phyloP scores from a whole-genome alignment of 2,888 invertebrate species.

The Dusona sp. region DNA sequence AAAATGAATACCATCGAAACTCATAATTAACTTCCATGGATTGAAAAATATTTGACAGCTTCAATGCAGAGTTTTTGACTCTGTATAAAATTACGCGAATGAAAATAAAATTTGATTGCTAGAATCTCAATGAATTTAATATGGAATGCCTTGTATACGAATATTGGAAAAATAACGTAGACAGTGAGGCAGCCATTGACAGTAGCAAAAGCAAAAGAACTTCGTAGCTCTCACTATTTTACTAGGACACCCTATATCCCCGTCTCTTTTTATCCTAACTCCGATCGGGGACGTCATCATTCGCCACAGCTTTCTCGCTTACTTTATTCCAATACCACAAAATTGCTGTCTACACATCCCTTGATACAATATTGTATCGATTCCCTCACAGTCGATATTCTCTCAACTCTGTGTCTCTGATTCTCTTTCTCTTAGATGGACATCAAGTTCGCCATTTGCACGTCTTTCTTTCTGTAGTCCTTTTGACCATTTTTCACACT shows the following conservation, averaged over 20 bases:
- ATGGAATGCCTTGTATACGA: background rate
- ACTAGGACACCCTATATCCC: slow-evolving; percentile 60
- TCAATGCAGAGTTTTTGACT: background rate
- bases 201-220: slow-evolving; percentile 45
- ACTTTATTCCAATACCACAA: slow-evolving; percentile 65
- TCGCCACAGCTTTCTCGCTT: slow-evolving; percentile 59
- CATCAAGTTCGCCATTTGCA: slow-evolving; percentile 48
- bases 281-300: slow-evolving; percentile 52
- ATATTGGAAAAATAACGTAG: slow-evolving; percentile 27
- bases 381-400: slow-evolving; percentile 51
- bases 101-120: background rate
- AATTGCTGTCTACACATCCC: slow-evolving; percentile 72
- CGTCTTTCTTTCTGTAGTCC: slow-evolving; percentile 14
- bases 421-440: slow-evolving; percentile 38
- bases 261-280: slow-evolving; percentile 22
- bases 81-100: background rate
- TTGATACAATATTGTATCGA: slow-evolving; percentile 71
- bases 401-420: slow-evolving; percentile 32
- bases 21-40: background rate
- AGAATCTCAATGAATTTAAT: background rate
- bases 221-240: slow-evolving; percentile 53
- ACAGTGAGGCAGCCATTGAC: slow-evolving; percentile 16
- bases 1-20: background rate
- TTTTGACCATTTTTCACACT: slow-evolving; percentile 51
- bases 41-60: background rate